These are phyloP conservation scores for Melanotaenia boesemani DNA, from an alignment of 2,797 vertebrate genomes.

Conservation along the genomic window DNA sequence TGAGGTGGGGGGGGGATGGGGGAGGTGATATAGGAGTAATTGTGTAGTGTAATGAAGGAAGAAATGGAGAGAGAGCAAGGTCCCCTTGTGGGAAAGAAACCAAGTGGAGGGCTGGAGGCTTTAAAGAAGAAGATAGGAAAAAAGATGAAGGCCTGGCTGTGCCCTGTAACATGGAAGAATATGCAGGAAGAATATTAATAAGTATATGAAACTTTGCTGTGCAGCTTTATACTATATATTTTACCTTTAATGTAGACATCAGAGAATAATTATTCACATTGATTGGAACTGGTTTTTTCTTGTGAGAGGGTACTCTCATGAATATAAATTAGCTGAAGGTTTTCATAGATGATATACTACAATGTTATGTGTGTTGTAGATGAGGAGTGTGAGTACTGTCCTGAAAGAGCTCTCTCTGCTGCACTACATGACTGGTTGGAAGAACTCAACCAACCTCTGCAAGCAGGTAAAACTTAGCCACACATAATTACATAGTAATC, in stretches of 20 bases:
- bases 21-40: slow-evolving; percentile 28
- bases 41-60: slow-evolving; percentile 18
- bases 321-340: neutral
- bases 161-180: slow-evolving; percentile 14
- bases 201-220: neutral
- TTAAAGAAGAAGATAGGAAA: slow-evolving; percentile 16
- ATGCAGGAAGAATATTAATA: slow-evolving; percentile 38
- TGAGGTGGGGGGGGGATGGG: neutral
- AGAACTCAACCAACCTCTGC: slow-evolving; percentile 85
- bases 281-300: neutral
- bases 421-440: slow-evolving; percentile 87
- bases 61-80: slow-evolving; percentile 27
- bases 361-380: slow-evolving; percentile 58
- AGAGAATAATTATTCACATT: neutral
- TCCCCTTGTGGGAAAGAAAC: slow-evolving; percentile 22
- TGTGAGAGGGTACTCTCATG: neutral
- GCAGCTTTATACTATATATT: neutral
- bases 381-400: slow-evolving; percentile 81
- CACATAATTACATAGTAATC: neutral
- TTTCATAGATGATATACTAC: neutral
- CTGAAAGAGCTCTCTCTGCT: slow-evolving; percentile 83
- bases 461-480: slow-evolving; percentile 79
- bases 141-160: slow-evolving; percentile 23
- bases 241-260: neutral
- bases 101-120: slow-evolving; percentile 8